A percentile compares a stretch with the other conserved stretches of the same genome.
These are phyloP conservation scores for Epinephelus lanceolatus DNA, from an alignment of 2,113 vertebrate genomes.

Conservation along the genomic window DNA sequence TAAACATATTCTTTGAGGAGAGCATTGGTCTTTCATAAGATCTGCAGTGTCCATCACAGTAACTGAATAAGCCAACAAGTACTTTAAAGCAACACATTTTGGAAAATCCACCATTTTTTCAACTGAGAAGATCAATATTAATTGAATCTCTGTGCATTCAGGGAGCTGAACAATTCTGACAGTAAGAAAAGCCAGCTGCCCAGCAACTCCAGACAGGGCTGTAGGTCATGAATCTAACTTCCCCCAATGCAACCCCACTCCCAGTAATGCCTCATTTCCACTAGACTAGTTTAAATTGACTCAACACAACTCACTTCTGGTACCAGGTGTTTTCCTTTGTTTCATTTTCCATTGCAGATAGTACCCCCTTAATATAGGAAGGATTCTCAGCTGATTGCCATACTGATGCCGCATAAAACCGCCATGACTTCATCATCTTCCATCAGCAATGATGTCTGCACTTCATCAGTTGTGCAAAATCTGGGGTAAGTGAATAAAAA, in stretches of 20 bases:
- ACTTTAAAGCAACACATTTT: conserved; percentile 7
- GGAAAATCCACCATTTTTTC: not conserved
- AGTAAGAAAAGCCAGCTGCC: conserved; percentile 9
- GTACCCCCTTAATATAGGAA: too few relatives aligned
- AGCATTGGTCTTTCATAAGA: not conserved
- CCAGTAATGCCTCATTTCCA: too few relatives aligned
- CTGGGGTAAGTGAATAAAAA: too few relatives aligned
- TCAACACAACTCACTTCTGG: too few relatives aligned
- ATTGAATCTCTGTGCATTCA: not conserved
- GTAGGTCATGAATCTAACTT: not conserved
- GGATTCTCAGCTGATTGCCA: too few relatives aligned
- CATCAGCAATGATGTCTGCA: too few relatives aligned
- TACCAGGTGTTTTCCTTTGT: too few relatives aligned
- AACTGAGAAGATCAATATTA: conserved; percentile 7
- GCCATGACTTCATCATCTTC: too few relatives aligned
- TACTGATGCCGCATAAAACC: too few relatives aligned
- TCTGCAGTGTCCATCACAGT: not conserved
- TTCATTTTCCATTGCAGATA: too few relatives aligned
- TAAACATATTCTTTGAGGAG: not conserved
- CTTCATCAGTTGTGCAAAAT: too few relatives aligned
- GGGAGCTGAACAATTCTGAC: not conserved
- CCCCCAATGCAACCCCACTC: not conserved
- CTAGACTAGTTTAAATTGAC: too few relatives aligned
- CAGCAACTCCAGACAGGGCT: not conserved
- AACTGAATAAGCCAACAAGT: not conserved